Base-by-base conservation (phyloP, 2,113 vertebrate genomes). In the Aplodontia rufa region DNA sequence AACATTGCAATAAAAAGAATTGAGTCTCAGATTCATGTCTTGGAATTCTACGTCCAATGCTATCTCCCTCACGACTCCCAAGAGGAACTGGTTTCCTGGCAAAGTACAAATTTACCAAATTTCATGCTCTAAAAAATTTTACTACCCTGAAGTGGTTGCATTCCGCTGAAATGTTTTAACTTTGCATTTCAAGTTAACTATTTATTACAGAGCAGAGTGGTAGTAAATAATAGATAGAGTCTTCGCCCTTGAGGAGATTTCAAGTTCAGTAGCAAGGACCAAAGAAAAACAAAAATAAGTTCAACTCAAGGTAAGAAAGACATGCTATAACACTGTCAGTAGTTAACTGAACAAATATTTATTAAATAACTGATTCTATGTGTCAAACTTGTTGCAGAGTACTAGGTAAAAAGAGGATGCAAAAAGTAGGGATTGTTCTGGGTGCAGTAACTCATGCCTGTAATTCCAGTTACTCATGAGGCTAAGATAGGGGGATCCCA, bases 41-140 rank as follows among this genome's bases (percentile, higher is more conserved):
- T 88, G 74, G 37, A 58, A 75, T 10, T 32, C 45, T 58, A 14
- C 8, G 1, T 32, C 2, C 78, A 49, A n/a, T n/a, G 5, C 45
- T 60, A 14, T 66, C 92, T 93, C 35, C 51, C 55, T 87, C 58
- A 64, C 26, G 53, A 47, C 20, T 80, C 45, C 91, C 26, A 78
- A 40, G 16, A 86, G n/a, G 79, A 91, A 58, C 51, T 79, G 22
- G 8, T 83, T n/a, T 68, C 45, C 86, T 12, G 47, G 45, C 32
- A 93, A 81, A 79, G 20, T 55, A 37, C 8, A 64, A 68, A 69
- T 64, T 53, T 28, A 64, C 51, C 79, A 83, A 35, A 79, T 94
- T 76, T 95, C 96, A 96, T 40, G 51, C 87, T 91, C 83, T 94
- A 75, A 95, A 96, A 89, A 80, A 8, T 35, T 75, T 84, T 83